Evolutionary conservation across 2,113 vertebrate species (phyloP).

Genomic region (Vidua macroura): DNA sequence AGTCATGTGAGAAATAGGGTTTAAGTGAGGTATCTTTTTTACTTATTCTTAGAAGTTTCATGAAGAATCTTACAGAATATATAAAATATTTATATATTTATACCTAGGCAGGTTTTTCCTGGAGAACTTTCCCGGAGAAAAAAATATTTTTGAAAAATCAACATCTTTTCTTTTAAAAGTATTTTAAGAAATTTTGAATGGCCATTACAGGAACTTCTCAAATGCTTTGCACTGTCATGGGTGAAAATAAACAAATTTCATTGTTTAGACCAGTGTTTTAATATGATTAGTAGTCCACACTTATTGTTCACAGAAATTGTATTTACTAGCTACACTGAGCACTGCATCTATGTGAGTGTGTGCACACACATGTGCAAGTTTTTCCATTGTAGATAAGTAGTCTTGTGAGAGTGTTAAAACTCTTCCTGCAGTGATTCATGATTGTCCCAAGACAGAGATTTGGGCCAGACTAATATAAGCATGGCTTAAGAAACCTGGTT

Average conservation of each 20-base stretch:
- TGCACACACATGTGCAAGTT: rapidly evolving
- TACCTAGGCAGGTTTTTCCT: not conserved
- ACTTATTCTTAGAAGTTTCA: not conserved
- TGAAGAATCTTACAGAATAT: not conserved
- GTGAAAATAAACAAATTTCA: not conserved
- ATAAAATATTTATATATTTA: not conserved
- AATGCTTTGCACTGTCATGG: not conserved
- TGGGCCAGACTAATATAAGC: not conserved
- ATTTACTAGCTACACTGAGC: not conserved
- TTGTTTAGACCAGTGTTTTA: not conserved
- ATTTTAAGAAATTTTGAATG: not conserved
- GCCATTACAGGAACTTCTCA: not conserved
- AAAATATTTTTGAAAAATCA: not conserved
- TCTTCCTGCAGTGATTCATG: not conserved
- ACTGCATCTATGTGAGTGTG: rapidly evolving
- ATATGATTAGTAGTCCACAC: not conserved
- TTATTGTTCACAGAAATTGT: not conserved
- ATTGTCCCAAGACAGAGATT: not conserved
- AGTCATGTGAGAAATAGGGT: not conserved
- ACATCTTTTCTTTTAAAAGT: not conserved
- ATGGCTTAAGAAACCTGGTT: not conserved
- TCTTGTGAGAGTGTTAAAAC: not conserved
- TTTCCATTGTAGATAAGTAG: not conserved
- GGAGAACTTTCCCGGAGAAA: not conserved
- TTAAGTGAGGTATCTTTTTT: not conserved